Base-by-base conservation (phyloP, 2,113 vertebrate genomes). In the Lamprotornis superbus region DNA sequence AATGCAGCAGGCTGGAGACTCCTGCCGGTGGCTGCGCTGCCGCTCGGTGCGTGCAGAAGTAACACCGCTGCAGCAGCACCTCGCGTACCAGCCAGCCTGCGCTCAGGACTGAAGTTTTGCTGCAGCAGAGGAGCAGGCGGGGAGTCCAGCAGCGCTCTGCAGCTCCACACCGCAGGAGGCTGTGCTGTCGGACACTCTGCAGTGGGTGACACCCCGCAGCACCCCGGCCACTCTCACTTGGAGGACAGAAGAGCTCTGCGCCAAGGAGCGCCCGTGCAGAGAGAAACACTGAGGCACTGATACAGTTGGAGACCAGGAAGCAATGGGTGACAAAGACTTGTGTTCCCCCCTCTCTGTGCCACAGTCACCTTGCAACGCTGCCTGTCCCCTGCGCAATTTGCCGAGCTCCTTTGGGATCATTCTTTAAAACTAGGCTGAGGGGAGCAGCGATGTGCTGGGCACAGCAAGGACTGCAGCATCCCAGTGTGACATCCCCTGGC, bases 1-100 rank as follows among this genome's bases (percentile, higher is more conserved):
- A 95, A 95, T 92, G 83, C 97, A 97, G 96, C 93, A 94, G 94
- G 88, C 80, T 15, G 93, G 83, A 77, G 80, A 83, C 64, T 84
- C 92, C 94, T 90, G 94, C 83, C 79, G 78, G 88, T 12, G 49
- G 65, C 88, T 91, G 94, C 76, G 65, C 75, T 86, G 55, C 71
- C 37, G 33, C 25, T 71, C 87, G 30, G 42, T 15, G 87, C 18
- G 35, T 44, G 79, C 85, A 68, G 52, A 78, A 77, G 63, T 7
- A 79, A 44, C 75, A 83, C 8, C 39, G 79, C 96, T 57, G 95
- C 96, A 92, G 93, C 95, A 95, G 75, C 79, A 83, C 93, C 83
- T 82, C 92, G 49, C 79, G 61, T 46, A 76, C 16, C 78, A 89
- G 61, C 31, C 86, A 81, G 77, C 63, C 87, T 68, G 49, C 63